Percentiles rank a stretch among this genome's conserved stretches.
Conservation (phyloP, 2,888 invertebrate species). For the Hydropsyche betteni region DNA sequence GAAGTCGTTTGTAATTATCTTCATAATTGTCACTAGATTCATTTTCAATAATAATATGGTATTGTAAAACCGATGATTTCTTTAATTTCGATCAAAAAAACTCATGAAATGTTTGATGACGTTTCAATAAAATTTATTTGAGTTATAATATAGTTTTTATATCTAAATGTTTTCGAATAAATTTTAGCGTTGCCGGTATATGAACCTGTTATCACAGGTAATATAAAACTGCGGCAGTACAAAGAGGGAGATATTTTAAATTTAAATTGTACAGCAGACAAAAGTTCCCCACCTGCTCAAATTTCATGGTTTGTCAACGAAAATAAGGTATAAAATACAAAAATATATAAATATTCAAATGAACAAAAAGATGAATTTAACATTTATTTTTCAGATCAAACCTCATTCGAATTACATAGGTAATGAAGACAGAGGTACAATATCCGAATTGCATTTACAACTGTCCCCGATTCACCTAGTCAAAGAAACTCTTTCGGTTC, state of each 20-base stretch:
- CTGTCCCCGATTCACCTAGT: slow-evolving; percentile 45
- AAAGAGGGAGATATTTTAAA: slow-evolving; percentile 63
- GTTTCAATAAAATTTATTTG: neutral
- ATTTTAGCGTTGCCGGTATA: slow-evolving; percentile 59
- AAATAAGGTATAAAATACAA: slow-evolving; percentile 56
- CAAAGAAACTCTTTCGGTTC: slow-evolving; percentile 42
- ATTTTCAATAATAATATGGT: too few relatives aligned
- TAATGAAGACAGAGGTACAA: slow-evolving; percentile 29
- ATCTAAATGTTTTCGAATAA: too few relatives aligned
- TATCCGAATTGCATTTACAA: slow-evolving; percentile 44
- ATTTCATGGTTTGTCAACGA: slow-evolving; percentile 66
- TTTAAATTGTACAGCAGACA: slow-evolving; percentile 65
- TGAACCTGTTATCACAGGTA: slow-evolving; percentile 63
- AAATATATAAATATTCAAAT: neutral
- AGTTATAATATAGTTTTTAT: neutral
- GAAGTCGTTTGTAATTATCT: slow-evolving; percentile 63
- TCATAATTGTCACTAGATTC: neutral
- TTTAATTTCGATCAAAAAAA: too few relatives aligned
- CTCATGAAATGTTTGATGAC: too few relatives aligned
- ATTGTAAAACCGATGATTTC: neutral
- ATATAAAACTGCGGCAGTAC: slow-evolving; percentile 59
- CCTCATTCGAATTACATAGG: slow-evolving; percentile 46
- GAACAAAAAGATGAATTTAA: neutral
- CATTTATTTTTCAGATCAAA: slow-evolving; percentile 35
- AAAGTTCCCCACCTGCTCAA: slow-evolving; percentile 62